phyloP scores from a whole-genome alignment of 2,888 invertebrate genomes.

The Eumerus sabulonum region DNA sequence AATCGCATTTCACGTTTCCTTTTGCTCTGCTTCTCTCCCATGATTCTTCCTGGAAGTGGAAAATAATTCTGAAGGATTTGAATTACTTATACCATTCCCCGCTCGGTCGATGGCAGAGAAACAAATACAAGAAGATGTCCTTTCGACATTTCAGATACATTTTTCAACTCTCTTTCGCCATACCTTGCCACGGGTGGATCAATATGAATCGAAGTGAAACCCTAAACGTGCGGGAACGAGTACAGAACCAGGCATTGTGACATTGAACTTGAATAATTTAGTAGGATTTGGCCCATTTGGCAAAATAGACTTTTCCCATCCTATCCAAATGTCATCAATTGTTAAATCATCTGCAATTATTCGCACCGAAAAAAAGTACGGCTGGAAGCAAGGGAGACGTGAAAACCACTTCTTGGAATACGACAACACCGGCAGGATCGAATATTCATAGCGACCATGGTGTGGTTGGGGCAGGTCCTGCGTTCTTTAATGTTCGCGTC shows the following conservation, averaged over 20 bases:
- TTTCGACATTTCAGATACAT: constrained; percentile 2
- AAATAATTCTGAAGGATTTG: constrained; percentile 16
- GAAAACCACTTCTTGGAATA: background rate
- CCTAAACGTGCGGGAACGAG: too few species aligned
- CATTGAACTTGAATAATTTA: constrained; percentile 55
- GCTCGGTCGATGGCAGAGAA: background rate
- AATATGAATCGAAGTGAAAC: background rate
- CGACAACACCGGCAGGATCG: background rate
- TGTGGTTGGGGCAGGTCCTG: constrained; percentile 5
- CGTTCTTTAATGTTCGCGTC: constrained; percentile 13
- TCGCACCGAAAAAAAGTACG: constrained; percentile 33
- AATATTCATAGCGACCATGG: constrained; percentile 10
- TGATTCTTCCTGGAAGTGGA: constrained; percentile 6
- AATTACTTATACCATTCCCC: background rate
- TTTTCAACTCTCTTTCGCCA: background rate
- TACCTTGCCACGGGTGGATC: too few species aligned
- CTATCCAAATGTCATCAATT: constrained; percentile 54
- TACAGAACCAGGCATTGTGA: constrained; percentile 24
- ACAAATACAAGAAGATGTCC: background rate
- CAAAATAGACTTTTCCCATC: constrained; percentile 37
- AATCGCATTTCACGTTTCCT: constrained; percentile 27
- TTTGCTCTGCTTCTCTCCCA: too few species aligned
- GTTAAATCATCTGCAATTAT: constrained; percentile 51
- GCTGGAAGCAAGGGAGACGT: too few species aligned
- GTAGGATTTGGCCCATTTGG: constrained; percentile 36